These are phyloP conservation scores for Zhengitettix transpicula DNA, from an alignment of 2,888 invertebrate species.

Conservation along the genomic window DNA sequence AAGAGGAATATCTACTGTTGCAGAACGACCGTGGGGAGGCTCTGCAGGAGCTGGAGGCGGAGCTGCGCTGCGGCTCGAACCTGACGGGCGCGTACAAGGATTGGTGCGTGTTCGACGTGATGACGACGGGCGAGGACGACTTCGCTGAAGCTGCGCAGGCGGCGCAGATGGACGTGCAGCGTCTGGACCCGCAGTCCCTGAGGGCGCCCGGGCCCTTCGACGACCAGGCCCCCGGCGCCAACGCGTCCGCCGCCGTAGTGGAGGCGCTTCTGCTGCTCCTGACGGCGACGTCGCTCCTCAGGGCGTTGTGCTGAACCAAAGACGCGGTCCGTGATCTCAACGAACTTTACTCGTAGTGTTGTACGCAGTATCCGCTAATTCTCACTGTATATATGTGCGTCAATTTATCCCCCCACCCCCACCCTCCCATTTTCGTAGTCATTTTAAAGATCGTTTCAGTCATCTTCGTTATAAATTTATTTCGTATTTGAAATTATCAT, in stretches of 20 bases:
- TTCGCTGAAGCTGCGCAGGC: slow-evolving; percentile 27
- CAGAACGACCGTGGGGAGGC: not conserved
- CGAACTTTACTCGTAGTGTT: too few relatives aligned
- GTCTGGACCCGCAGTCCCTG: slow-evolving; percentile 18
- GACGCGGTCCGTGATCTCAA: too few relatives aligned
- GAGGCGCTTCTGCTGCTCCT: not conserved
- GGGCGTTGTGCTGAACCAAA: too few relatives aligned
- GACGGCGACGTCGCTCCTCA: not conserved
- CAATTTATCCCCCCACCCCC: too few relatives aligned
- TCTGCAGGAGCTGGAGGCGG: slow-evolving; percentile 11
- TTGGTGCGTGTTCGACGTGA: slow-evolving; percentile 38
- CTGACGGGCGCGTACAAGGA: slow-evolving; percentile 29
- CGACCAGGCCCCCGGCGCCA: not conserved
- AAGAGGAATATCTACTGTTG: too few relatives aligned
- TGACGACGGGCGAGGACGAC: slow-evolving; percentile 30
- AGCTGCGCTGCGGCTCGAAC: slow-evolving; percentile 3
- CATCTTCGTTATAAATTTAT: too few relatives aligned
- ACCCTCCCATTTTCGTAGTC: too few relatives aligned
- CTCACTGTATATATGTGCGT: too few relatives aligned
- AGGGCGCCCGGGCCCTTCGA: not conserved
- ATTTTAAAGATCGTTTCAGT: too few relatives aligned
- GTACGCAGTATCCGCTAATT: too few relatives aligned
- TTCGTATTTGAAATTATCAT: too few relatives aligned
- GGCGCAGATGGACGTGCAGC: slow-evolving; percentile 23
- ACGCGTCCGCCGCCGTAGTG: not conserved